Conservation (phyloP, 2,113 vertebrate genomes). For the Pangasianodon hypophthalmus region DNA sequence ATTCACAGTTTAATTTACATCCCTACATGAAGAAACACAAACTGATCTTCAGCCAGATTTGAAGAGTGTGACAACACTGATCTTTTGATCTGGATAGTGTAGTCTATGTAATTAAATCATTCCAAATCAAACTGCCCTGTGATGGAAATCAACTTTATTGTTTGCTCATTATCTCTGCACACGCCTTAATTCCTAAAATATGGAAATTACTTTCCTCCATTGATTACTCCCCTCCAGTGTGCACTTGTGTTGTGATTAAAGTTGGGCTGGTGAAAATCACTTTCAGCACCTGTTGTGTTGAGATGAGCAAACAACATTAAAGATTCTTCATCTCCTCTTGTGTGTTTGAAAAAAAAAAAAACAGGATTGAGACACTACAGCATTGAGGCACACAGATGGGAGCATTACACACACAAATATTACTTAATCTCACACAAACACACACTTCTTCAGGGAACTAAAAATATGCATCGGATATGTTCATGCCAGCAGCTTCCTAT, state of each 20-base stretch:
- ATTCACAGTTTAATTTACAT: slow-evolving; percentile 17
- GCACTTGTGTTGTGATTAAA: slow-evolving; percentile 35
- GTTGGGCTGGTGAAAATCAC: slow-evolving; percentile 29
- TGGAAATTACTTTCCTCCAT: slow-evolving; percentile 24
- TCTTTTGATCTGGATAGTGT: slow-evolving; percentile 20
- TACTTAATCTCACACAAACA: slow-evolving; percentile 7
- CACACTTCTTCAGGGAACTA: neutral
- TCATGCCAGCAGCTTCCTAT: slow-evolving; percentile 1
- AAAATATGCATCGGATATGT: slow-evolving; percentile 8
- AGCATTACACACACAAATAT: slow-evolving; percentile 1
- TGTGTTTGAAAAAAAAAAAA: neutral
- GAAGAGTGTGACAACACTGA: neutral
- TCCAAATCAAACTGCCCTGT: slow-evolving; percentile 21
- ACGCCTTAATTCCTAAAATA: slow-evolving; percentile 25
- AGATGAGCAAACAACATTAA: slow-evolving; percentile 32
- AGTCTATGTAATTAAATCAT: slow-evolving; percentile 23
- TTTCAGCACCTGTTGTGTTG: slow-evolving; percentile 33
- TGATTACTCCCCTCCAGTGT: slow-evolving; percentile 29
- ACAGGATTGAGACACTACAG: slow-evolving; percentile 16
- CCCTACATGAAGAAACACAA: neutral
- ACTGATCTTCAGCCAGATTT: slow-evolving; percentile 6
- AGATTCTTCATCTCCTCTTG: neutral
- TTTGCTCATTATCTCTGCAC: slow-evolving; percentile 36
- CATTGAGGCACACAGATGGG: slow-evolving; percentile 6
- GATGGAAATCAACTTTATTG: slow-evolving; percentile 36